Evolutionary conservation across 35 echinoderm and acorn worm species (phyloP).

Genomic region (Ophioderma brevispina): DNA sequence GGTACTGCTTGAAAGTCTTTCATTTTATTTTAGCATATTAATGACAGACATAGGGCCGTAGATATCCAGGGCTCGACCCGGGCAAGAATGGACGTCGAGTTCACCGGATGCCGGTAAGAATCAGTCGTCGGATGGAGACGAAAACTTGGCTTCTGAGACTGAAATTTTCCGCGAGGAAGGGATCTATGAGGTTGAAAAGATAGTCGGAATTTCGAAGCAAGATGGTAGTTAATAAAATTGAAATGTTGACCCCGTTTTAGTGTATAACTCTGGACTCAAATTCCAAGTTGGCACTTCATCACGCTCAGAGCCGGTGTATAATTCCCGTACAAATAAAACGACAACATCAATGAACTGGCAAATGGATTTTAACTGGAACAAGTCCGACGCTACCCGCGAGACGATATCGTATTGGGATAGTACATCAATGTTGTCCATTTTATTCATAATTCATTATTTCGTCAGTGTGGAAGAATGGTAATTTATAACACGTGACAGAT

Average conservation of each 20-base stretch:
- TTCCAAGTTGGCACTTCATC: background rate
- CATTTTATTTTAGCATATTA: no score
- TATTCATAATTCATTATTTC: no score
- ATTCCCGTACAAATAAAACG: background rate
- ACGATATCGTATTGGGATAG: no score
- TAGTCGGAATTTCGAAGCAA: conserved; percentile 54
- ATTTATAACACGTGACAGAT: no score
- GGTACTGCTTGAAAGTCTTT: no score
- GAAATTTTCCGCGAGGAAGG: conserved; percentile 34
- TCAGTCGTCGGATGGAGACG: conserved; percentile 18
- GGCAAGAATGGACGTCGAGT: background rate
- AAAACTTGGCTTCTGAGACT: conserved; percentile 33
- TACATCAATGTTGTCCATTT: no score
- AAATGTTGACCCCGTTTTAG: background rate
- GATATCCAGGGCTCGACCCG: background rate
- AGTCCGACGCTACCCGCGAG: no score
- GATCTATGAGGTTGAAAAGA: conserved; percentile 72
- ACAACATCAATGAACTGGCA: no score
- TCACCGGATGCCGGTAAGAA: conserved; percentile 17
- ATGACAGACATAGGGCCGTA: background rate
- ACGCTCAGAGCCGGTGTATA: background rate
- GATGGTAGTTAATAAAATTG: conserved; percentile 13
- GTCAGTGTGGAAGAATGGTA: no score
- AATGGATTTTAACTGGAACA: no score
- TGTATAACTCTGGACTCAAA: background rate